Conservation (phyloP, 2,113 vertebrate species). For the Pelecanoides urinatrix region DNA sequence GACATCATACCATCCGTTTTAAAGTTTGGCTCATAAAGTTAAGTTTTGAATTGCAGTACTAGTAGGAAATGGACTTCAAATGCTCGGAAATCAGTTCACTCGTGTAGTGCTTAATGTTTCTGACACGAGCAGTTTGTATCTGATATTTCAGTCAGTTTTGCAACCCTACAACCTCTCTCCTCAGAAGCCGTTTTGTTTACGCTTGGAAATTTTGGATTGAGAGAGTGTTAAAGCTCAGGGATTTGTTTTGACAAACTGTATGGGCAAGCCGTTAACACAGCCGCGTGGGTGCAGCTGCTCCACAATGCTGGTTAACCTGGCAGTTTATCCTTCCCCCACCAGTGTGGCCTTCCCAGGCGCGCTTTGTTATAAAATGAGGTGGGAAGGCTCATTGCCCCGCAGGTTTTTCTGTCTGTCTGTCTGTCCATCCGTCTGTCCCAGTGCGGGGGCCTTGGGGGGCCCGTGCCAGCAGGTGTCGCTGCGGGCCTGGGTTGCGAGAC, state of each 20-base stretch:
- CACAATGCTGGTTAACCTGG: background rate
- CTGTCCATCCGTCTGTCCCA: background rate
- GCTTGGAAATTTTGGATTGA: background rate
- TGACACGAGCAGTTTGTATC: background rate
- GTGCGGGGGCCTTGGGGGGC: background rate
- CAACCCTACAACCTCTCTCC: background rate
- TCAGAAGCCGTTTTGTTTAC: background rate
- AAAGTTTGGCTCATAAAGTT: background rate
- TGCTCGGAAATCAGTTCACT: background rate
- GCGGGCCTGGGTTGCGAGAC: background rate
- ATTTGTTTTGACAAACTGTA: background rate
- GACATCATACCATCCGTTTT: background rate
- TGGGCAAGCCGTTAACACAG: no score
- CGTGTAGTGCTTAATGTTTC: background rate
- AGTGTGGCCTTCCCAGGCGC: accelerated
- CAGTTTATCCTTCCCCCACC: background rate
- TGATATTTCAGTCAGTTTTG: background rate
- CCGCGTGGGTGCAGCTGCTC: background rate
- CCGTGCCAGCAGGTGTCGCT: background rate
- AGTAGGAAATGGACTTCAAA: background rate
- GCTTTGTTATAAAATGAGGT: background rate
- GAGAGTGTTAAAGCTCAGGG: background rate
- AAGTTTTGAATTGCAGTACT: background rate
- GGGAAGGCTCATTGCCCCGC: background rate
- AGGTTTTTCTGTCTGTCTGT: no score